Percentiles rank a stretch among this genome's conserved stretches.
Evolutionary conservation across 2,797 vertebrate genomes (phyloP).

Genomic region (Protonibea diacanthus): DNA sequence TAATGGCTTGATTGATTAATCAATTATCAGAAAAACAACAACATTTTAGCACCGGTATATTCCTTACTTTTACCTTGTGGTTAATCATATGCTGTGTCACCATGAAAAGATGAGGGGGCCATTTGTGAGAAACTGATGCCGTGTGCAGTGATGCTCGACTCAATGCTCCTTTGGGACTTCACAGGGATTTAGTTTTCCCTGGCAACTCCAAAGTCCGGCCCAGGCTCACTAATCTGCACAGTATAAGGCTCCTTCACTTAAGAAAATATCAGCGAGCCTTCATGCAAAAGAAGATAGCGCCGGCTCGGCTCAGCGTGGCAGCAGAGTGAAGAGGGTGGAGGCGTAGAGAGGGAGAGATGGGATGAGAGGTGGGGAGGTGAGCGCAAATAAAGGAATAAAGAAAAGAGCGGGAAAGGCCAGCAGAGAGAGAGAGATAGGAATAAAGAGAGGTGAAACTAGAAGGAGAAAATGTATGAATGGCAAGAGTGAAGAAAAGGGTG

Average conservation of each 20-base stretch:
- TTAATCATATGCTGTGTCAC: not conserved
- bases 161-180: slow-evolving; percentile 48
- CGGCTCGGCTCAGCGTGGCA: slow-evolving; percentile 36
- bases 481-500: slow-evolving; percentile 29
- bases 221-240: slow-evolving; percentile 60
- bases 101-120: slow-evolving; percentile 1
- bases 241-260: slow-evolving; percentile 54
- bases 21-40: not conserved
- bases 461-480: slow-evolving; percentile 39
- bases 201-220: slow-evolving; percentile 47
- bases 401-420: slow-evolving; percentile 27
- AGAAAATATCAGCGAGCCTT: slow-evolving; percentile 50
- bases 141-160: slow-evolving; percentile 51
- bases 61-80: not conserved
- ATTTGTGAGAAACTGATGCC: slow-evolving; percentile 35
- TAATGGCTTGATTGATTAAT: not conserved
- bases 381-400: slow-evolving; percentile 45
- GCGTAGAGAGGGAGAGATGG: slow-evolving; percentile 17
- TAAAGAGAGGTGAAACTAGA: slow-evolving; percentile 37
- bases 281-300: slow-evolving; percentile 51
- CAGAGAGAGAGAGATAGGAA: slow-evolving; percentile 12
- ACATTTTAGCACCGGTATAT: not conserved
- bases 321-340: slow-evolving; percentile 13
- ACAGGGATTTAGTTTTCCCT: slow-evolving; percentile 65
- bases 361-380: slow-evolving; percentile 32